Conservation (phyloP, 2,113 vertebrate genomes). For the Propithecus coquereli region DNA sequence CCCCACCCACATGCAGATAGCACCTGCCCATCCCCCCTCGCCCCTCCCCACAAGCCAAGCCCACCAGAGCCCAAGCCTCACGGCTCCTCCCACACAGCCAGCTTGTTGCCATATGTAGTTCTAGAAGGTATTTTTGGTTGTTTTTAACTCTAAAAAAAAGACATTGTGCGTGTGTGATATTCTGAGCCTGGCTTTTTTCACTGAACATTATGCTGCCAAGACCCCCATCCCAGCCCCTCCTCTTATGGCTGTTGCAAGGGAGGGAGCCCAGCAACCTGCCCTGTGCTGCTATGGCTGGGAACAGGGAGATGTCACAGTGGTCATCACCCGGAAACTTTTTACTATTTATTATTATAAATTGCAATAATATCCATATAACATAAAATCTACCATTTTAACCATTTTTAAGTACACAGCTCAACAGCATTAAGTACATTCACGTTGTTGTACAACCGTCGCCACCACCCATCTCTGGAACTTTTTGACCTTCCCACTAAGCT, state of each 20-base stretch:
- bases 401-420: neutral
- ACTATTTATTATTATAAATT: neutral
- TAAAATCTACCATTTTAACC: neutral
- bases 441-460: neutral
- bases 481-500: neutral
- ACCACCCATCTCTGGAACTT: neutral
- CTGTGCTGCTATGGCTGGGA: neutral
- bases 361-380: neutral
- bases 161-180: neutral
- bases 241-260: neutral
- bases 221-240: neutral
- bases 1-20: fast-evolving
- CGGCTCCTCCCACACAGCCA: neutral
- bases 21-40: fast-evolving
- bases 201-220: neutral
- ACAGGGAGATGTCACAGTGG: neutral
- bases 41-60: neutral
- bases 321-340: neutral
- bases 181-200: neutral
- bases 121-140: neutral
- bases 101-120: neutral
- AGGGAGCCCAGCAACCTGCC: neutral
- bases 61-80: neutral
- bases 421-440: neutral
- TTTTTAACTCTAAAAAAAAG: conserved; percentile 41